Base-by-base conservation (phyloP, 2,888 invertebrate species). In the Torymus auratus region DNA sequence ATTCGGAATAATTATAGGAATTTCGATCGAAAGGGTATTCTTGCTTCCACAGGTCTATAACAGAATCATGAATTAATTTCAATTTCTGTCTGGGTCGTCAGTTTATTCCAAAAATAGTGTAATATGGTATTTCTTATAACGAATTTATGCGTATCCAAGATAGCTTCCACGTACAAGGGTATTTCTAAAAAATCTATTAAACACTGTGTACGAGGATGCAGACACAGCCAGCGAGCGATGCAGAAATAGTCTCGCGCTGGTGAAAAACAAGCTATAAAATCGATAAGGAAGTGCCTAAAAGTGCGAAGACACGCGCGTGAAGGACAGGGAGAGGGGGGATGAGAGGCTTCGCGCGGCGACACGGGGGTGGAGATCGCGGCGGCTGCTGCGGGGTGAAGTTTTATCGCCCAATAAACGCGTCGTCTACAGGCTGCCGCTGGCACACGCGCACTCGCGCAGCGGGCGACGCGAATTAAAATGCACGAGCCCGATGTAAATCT, bases 321-420 rank as follows among this genome's bases (percentile, higher is more conserved):
- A 13, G 12, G 73, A 10, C 20, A 77, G 71, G n/a, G 68, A 50
- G 74, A 62, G 62, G 67, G 1, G 55, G 17, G 20, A 23, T 2
- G 20, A 41, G 64, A 13, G 56, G 15, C 83, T 84, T 83, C 83
- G 85, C 83, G 81, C 83, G 82, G 53, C 83, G 82, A 83, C 78
- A 80, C 5, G 41, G 41, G 28, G 41, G 41, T 41, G 41, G 41
- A 41, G 41, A 41, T 41, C 41, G 41, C 41, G 41, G 41, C 41
- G 82, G 68, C 17, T 53, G 70, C 84, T 85, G 86, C 84, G 80
- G 85, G 83, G 86, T 85, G 84, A 87, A 88, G 87, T 88, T 88
- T 89, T 89, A 89, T 89, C 88, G 88, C 85, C 88, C 88, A 89
- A 88, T 89, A 88, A 89, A 88, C 87, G 89, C 87, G 88, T 89